Conservation (phyloP, 2,888 invertebrate species). For the Plusia festucae region DNA sequence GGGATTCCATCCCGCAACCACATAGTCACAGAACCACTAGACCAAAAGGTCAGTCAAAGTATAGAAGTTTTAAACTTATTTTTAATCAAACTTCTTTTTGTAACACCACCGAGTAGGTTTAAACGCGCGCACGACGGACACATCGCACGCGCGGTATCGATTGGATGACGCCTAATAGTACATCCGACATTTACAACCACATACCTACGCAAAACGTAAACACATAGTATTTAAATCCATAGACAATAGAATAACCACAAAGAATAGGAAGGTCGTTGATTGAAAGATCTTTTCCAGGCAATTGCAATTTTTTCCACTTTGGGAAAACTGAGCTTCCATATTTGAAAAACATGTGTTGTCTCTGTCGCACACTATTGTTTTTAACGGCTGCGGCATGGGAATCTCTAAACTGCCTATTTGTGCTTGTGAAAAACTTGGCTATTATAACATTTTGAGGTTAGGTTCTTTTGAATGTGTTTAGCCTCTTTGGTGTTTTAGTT, state of each 20-base stretch:
- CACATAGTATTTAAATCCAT: constrained; percentile 27
- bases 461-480: constrained; percentile 6
- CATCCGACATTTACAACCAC: not conserved
- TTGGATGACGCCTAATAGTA: too few species aligned
- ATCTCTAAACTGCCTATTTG: constrained; percentile 57
- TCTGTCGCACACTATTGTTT: constrained; percentile 62
- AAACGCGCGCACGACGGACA: too few species aligned
- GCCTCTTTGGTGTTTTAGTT: not conserved
- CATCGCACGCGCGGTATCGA: too few species aligned
- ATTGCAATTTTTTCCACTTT: constrained; percentile 67
- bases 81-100: too few species aligned
- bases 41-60: too few species aligned
- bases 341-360: constrained; percentile 55
- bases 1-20: too few species aligned
- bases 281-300: constrained; percentile 68
- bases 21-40: too few species aligned
- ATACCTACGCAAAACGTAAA: constrained; percentile 5
- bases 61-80: too few species aligned
- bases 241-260: constrained; percentile 57
- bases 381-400: constrained; percentile 64
- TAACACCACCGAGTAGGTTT: too few species aligned
- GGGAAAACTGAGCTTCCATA: constrained; percentile 63
- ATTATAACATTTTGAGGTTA: constrained; percentile 50
- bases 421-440: constrained; percentile 52
- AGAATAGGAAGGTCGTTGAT: constrained; percentile 60